A percentile compares a stretch with the other conserved stretches of the same genome.
phyloP scores from a whole-genome alignment of 2,113 vertebrate genomes.

The Anhinga rufa region DNA sequence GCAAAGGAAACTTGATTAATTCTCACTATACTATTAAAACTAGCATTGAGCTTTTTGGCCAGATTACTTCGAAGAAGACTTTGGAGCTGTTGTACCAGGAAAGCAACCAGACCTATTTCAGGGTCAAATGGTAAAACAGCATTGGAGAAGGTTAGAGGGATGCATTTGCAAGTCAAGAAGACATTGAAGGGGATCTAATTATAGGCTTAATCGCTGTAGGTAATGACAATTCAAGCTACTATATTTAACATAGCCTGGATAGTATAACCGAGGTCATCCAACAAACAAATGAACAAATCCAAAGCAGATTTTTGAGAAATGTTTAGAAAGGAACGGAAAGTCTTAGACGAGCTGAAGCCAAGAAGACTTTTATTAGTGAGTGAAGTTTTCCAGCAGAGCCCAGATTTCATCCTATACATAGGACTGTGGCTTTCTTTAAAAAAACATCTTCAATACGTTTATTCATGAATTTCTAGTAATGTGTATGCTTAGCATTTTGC shows the following conservation, averaged over 20 bases:
- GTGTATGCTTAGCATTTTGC: not conserved
- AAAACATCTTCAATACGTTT: not conserved
- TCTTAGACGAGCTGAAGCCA: not conserved
- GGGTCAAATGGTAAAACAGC: conserved; percentile 31
- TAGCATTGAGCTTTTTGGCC: not conserved
- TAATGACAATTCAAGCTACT: conserved; percentile 46
- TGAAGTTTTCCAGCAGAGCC: not conserved
- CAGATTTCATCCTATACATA: not conserved
- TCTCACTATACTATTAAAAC: not conserved
- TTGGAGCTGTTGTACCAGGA: not conserved
- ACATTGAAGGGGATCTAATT: conserved; percentile 49
- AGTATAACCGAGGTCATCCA: conserved; percentile 7
- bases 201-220: conserved; percentile 26
- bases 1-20: conserved; percentile 25
- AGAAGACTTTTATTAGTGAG: not conserved
- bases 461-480: not conserved
- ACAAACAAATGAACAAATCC: not conserved
- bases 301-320: not conserved
- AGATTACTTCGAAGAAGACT: not conserved
- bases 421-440: not conserved
- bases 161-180: conserved; percentile 47
- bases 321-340: not conserved
- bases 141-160: conserved; percentile 27
- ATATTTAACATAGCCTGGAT: conserved; percentile 40
- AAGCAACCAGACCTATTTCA: not conserved